A percentile compares a stretch with the other conserved stretches of the same genome.
Evolutionary conservation across 2,888 invertebrate species (phyloP).

Genomic region (Ellobium chinense): DNA sequence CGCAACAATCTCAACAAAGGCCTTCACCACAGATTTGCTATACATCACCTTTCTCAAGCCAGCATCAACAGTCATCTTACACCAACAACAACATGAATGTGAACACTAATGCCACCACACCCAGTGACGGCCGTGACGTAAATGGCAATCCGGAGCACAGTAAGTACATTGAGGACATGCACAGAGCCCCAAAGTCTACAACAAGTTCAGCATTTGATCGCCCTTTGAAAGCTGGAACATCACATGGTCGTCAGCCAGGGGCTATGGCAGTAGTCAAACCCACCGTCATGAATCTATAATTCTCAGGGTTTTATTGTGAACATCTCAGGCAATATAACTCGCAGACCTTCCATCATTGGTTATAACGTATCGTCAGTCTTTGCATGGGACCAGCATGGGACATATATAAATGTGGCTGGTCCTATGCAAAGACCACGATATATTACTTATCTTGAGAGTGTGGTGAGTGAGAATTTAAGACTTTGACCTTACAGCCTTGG

Average conservation of each 20-base stretch:
- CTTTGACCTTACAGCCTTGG: no score
- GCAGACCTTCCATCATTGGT: no score
- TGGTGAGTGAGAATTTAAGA: no score
- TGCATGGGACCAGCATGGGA: no score
- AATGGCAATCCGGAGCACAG: conserved; percentile 44
- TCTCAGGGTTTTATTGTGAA: neutral
- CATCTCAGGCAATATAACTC: no score
- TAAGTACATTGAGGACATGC: conserved; percentile 58
- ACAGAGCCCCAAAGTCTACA: conserved; percentile 54
- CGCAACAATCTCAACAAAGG: conserved; percentile 32
- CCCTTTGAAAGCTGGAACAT: conserved; percentile 48
- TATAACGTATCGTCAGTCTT: no score
- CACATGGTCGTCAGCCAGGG: conserved; percentile 53
- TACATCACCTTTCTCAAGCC: neutral
- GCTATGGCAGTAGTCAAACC: conserved; percentile 61
- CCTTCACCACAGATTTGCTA: neutral
- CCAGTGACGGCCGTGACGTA: conserved; percentile 35
- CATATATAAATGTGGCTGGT: no score
- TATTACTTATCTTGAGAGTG: no score
- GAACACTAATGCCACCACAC: neutral
- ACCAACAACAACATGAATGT: neutral
- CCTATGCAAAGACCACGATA: no score
- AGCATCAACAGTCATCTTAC: neutral
- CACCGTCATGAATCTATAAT: conserved; percentile 54
- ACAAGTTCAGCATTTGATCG: conserved; percentile 62